A percentile compares a stretch with the other conserved stretches of the same genome.
phyloP scores from a whole-genome alignment of 2,113 vertebrate species.

The Psophia crepitans region DNA sequence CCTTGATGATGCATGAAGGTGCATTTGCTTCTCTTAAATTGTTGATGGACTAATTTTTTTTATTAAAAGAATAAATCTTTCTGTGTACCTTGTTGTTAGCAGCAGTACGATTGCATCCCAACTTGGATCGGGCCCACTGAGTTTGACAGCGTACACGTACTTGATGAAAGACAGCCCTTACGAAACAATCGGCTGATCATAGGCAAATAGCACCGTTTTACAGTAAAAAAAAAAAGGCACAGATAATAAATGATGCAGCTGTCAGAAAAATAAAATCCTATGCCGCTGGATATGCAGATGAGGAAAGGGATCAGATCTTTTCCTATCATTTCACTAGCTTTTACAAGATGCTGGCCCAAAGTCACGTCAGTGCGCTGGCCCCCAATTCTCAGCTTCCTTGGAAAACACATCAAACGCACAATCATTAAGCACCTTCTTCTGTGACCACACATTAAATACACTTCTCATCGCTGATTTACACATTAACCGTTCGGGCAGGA shows the following conservation, averaged over 20 bases:
- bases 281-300: not conserved
- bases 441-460: not conserved
- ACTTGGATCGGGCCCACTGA: not conserved
- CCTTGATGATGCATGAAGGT: not conserved
- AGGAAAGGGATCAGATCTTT: not conserved
- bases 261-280: not conserved
- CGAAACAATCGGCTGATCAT: not conserved
- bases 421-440: not conserved
- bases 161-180: not conserved
- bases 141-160: accelerated
- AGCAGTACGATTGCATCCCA: not conserved
- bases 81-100: not conserved
- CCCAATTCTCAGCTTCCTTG: not conserved
- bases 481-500: not conserved
- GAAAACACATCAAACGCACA: not conserved
- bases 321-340: not conserved
- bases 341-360: not conserved
- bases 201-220: not conserved
- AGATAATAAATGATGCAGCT: not conserved
- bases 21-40: not conserved
- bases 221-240: not conserved
- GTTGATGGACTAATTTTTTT: not conserved
- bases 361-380: not conserved
- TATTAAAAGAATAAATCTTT: not conserved
- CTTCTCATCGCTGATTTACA: not conserved